Percentiles rank a stretch among this genome's conserved stretches.
These are phyloP conservation scores for Helobdella robusta DNA, from an alignment of 2,888 invertebrate species.

Conservation along the genomic window DNA sequence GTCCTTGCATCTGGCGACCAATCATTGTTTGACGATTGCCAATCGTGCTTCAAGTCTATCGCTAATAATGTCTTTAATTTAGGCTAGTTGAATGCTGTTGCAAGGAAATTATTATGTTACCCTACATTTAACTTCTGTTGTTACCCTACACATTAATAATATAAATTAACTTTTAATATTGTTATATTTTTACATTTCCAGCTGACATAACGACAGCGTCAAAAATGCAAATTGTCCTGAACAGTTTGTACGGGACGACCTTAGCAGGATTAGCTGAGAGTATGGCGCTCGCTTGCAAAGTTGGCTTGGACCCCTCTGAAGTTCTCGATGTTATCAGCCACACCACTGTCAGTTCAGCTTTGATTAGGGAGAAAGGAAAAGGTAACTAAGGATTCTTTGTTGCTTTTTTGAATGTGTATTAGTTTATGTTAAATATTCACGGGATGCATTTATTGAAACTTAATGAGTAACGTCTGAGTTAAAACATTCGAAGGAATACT, in stretches of 20 bases:
- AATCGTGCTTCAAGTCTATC: slow-evolving; percentile 17
- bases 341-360: slow-evolving; percentile 12
- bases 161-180: neutral
- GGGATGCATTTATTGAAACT: too few species aligned
- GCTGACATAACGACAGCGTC: slow-evolving; percentile 18
- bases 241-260: slow-evolving; percentile 21
- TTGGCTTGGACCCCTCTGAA: slow-evolving; percentile 20
- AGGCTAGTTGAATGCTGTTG: neutral
- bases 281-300: slow-evolving; percentile 20
- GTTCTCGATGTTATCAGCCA: slow-evolving; percentile 22
- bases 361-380: slow-evolving; percentile 16
- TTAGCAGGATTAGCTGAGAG: slow-evolving; percentile 19
- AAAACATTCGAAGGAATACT: too few species aligned
- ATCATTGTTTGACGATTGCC: slow-evolving; percentile 3
- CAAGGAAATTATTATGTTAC: too few species aligned
- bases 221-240: slow-evolving; percentile 22
- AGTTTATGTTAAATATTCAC: too few species aligned
- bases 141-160: neutral
- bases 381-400: too few species aligned
- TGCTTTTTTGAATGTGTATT: too few species aligned
- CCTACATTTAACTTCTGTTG: neutral
- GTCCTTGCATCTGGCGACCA: slow-evolving; percentile 17
- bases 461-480: too few species aligned
- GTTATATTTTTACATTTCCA: neutral
- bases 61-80: slow-evolving; percentile 22